Percentiles rank a stretch among this genome's conserved stretches.
Conservation (phyloP, 2,797 vertebrate species). For the Synaphobranchus kaupii region DNA sequence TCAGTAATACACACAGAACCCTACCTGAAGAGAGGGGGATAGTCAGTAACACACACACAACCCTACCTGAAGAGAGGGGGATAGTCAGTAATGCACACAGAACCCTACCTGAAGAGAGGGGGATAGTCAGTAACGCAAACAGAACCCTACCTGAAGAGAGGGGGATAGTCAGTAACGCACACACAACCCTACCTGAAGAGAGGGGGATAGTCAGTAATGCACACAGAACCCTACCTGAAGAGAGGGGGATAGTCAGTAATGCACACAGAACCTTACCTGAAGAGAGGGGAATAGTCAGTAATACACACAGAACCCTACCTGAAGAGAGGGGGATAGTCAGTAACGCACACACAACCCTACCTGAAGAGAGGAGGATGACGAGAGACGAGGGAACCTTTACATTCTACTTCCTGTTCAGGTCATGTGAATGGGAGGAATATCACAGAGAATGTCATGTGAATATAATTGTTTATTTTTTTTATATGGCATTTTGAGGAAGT, state of each 20-base stretch:
- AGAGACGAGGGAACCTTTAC: not conserved
- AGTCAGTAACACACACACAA: not conserved
- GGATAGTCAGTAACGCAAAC: not conserved
- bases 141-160: not conserved
- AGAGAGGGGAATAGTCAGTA: not conserved
- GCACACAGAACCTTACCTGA: not conserved
- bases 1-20: not conserved
- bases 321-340: not conserved
- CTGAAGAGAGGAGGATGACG: no score
- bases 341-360: not conserved
- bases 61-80: not conserved
- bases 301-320: not conserved
- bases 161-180: not conserved
- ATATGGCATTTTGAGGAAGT: not conserved
- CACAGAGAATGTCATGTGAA: not conserved
- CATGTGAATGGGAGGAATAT: not conserved
- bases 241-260: not conserved
- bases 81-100: not conserved
- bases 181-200: not conserved
- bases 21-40: not conserved
- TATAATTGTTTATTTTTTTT: not conserved
- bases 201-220: not conserved
- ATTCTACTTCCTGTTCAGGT: not conserved
- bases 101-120: not conserved
- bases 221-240: not conserved